Evolutionary conservation across 1,140 invertebrate genomes (phyloP).

Genomic region (Drosophila tani): DNA sequence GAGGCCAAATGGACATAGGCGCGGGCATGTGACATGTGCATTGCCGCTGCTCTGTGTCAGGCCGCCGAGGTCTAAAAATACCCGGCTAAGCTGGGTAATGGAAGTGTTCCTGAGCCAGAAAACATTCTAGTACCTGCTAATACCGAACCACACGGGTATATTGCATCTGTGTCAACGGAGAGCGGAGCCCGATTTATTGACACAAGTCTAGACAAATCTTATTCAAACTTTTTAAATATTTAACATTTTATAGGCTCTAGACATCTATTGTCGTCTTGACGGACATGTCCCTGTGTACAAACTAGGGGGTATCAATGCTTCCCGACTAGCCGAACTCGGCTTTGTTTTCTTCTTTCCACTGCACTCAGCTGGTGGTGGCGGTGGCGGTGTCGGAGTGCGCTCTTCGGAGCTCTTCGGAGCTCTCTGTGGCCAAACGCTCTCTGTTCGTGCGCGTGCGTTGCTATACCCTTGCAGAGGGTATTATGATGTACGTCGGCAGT

Average conservation of each 20-base stretch:
- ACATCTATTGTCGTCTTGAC: too few relatives aligned
- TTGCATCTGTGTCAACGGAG: background rate
- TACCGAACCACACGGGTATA: background rate
- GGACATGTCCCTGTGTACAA: background rate
- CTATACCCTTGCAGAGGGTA: background rate
- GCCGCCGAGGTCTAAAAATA: conserved; percentile 38
- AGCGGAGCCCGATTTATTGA: too few relatives aligned
- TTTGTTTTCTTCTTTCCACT: conserved; percentile 7
- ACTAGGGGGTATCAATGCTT: conserved; percentile 1
- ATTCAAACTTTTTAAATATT: too few relatives aligned
- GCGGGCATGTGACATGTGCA: conserved; percentile 31
- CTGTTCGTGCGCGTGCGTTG: conserved; percentile 6
- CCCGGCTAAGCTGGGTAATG: conserved; percentile 27
- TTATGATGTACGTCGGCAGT: too few relatives aligned
- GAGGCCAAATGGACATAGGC: background rate
- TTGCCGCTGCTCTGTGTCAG: background rate
- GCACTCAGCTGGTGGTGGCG: conserved; percentile 17
- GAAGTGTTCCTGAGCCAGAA: conserved; percentile 3
- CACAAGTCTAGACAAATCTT: too few relatives aligned
- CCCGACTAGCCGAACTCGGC: background rate
- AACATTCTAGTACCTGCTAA: conserved; percentile 4
- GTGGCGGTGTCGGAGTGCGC: background rate
- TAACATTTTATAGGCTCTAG: too few relatives aligned
- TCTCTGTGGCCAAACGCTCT: background rate
- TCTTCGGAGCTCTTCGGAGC: background rate